Conservation (phyloP, 2,888 invertebrate species). For the Ischnura elegans region DNA sequence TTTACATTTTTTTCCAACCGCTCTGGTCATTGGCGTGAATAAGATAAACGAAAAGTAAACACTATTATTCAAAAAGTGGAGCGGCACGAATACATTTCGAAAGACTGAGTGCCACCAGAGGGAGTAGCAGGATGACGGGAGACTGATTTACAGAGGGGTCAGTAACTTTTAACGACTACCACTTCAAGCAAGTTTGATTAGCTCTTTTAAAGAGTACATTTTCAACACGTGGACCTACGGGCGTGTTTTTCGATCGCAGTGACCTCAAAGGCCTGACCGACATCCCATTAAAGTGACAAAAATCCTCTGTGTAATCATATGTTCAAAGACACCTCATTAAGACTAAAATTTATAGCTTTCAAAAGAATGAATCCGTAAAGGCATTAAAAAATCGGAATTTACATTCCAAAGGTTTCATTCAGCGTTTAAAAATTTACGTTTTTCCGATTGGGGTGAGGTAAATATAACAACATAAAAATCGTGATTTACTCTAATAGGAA, state of each 20-base stretch:
- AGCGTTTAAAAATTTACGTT: too few species aligned
- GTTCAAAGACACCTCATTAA: not conserved
- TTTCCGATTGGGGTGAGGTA: too few species aligned
- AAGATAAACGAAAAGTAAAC: constrained; percentile 22
- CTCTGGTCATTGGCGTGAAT: not conserved
- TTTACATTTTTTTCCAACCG: not conserved
- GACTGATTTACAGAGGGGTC: not conserved
- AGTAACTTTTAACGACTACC: not conserved
- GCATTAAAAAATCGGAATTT: too few species aligned
- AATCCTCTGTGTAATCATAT: not conserved
- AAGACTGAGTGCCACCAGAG: not conserved
- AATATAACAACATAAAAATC: too few species aligned
- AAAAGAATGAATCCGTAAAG: too few species aligned
- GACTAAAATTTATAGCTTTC: too few species aligned
- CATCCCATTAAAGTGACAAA: not conserved
- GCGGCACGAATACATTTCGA: not conserved
- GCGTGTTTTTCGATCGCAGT: not conserved
- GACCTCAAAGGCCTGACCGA: not conserved
- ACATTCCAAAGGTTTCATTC: too few species aligned
- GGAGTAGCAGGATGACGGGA: not conserved
- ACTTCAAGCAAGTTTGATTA: not conserved
- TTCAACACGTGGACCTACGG: not conserved
- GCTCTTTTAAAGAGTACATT: not conserved
- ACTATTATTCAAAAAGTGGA: constrained; percentile 6
- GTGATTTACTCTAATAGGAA: too few species aligned